Base-by-base conservation (phyloP, 2,113 vertebrate genomes). In the Dicaeum eximium region DNA sequence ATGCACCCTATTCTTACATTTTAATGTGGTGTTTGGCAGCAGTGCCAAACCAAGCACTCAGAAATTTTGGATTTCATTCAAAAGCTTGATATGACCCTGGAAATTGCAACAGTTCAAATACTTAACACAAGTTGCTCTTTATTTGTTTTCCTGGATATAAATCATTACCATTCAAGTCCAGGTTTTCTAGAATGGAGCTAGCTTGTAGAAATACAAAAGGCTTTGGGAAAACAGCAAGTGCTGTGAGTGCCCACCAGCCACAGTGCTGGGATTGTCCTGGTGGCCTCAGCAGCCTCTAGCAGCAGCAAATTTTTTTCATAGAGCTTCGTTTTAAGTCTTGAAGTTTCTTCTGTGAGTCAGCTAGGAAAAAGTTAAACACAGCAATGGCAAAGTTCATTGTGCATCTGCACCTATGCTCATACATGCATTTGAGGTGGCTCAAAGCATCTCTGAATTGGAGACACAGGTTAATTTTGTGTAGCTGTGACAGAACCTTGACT, bases 241-340 rank as follows among this genome's bases (percentile, higher is more conserved):
- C 38, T 45, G n/a, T 3, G 1, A 16, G 11, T 11, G 27, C 15
- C 47, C 11, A 2, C 5, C 4, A 42, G 24, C 48, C 48, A 35
- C 11, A 1, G 3, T 5, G 25, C 11, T 15, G 31, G 20, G 10
- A 27, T 17, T 7, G 3, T 12, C 37, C 19, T 37, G 4, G 35
- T 10, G 3, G 33, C 48, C 58, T 24, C 57, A 12, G 62, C 60
- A 40, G 57, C 27, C 9, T 31, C 47, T 11, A 20, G 7, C 72
- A 53, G 28, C 20, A 10, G 30, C 31, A 53, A 5, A 48, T 44
- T 50, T 30, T 42, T 22, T 57, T 33, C 19, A 25, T 2, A 56
- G 11, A 35, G 14, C 11, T 37, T 71, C 5, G 11, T 56, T 80
- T 50, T n/a, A 2, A 79, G 10, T 30, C n/a, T n/a, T 30, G 16